Base-by-base conservation (phyloP, 2,888 invertebrate genomes). In the Troglohyphantes excavatus region DNA sequence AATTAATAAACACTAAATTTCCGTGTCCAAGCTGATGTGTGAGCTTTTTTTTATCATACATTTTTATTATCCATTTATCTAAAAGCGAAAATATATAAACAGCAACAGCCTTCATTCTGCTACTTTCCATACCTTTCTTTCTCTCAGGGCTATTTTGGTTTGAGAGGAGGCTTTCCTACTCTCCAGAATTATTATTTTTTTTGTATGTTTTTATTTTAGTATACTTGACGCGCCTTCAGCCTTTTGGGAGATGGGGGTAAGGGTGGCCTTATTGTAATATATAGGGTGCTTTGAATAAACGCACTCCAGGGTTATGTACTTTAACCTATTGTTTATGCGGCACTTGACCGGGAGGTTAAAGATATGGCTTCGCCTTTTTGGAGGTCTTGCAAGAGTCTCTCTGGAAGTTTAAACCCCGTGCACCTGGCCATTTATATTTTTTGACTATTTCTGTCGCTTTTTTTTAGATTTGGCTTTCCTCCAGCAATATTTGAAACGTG, bases 261-360 rank as follows among this genome's bases (percentile, higher is more conserved):
- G 39, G 53, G 53, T 53, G n/a, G 46, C n/a, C 72, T n/a, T 26
- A 9, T 46, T 46, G 26, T 21, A 46, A 72, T 46, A 46, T 46
- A 76, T 46, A 19, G 29, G 81, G 21, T 46, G 39, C 72, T 72
- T 72, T 59, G 61, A 82, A 82, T 82, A 72, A 82, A 72, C 68
- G 21, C 67, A 26, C 26, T 46, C 27, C 23, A 27, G 70, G 70
- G 82, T 72, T 72, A n/a, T 29, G 70, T 59, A 59, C 23, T 70
- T 59, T 68, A 59, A 68, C 82, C 82, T 81, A 59, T 72, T 72
- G 72, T 72, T 72, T 72, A 72, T 72, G 72, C 46, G 72, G 46
- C 46, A 46, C 39, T 70, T 70, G 23, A 39, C 39, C 33, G n/a
- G n/a, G 53, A n/a, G 53, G 53, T n/a, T 53, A 53, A 53, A 53